Evolutionary conservation across 1,140 invertebrate species (phyloP).

Genomic region (Hirudo medicinalis): DNA sequence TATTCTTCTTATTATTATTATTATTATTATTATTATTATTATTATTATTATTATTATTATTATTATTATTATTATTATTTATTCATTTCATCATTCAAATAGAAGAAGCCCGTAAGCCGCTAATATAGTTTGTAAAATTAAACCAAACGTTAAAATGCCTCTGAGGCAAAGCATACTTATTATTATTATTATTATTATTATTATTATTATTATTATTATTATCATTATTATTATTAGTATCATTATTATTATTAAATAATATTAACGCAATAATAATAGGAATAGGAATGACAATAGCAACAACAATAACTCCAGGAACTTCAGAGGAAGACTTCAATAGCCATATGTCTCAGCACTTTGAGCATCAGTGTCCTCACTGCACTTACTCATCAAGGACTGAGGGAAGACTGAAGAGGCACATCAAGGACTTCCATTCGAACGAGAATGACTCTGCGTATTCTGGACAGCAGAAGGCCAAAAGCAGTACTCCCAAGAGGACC

Average conservation of each 20-base stretch:
- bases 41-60: no score
- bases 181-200: no score
- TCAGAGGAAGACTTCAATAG: constrained; percentile 41
- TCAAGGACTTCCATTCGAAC: constrained; percentile 45
- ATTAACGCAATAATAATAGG: constrained; percentile 2
- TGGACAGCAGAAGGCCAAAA: not conserved
- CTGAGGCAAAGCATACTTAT: no score
- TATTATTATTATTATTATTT: no score
- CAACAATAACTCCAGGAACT: constrained; percentile 22
- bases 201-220: not conserved
- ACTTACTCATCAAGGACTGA: constrained; percentile 49
- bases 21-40: no score
- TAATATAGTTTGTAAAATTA: no score
- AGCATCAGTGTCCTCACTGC: constrained; percentile 43
- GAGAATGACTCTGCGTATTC: constrained; percentile 36
- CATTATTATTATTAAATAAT: not conserved
- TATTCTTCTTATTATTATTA: no score
- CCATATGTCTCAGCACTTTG: constrained; percentile 47
- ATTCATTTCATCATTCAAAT: not conserved
- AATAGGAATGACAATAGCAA: not conserved
- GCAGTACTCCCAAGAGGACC: constrained; percentile 3
- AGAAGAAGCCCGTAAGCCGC: no score
- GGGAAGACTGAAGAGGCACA: constrained; percentile 48
- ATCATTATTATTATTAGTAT: not conserved
- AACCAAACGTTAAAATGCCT: no score